These are phyloP conservation scores for Drosophila eohydei DNA, from an alignment of 2,888 invertebrate species.

Conservation along the genomic window DNA sequence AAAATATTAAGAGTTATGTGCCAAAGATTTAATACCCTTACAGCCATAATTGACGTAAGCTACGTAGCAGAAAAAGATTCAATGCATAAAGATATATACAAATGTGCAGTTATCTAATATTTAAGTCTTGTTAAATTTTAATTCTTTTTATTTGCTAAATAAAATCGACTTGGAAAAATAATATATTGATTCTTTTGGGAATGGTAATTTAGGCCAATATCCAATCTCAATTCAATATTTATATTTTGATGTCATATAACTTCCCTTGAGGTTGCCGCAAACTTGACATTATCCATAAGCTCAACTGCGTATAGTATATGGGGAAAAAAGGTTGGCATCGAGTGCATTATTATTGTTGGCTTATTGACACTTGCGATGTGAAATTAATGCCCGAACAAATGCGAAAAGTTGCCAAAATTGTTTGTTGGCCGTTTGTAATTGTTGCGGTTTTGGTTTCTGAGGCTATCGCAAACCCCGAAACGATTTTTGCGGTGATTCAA, in stretches of 20 bases:
- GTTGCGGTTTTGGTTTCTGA: slow-evolving; percentile 50
- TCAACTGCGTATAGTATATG: not conserved
- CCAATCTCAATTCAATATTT: too few relatives aligned
- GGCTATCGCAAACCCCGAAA: slow-evolving; percentile 15
- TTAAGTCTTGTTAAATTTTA: too few relatives aligned
- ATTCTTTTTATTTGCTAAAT: not conserved
- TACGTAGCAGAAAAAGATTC: too few relatives aligned
- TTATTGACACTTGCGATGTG: slow-evolving; percentile 63
- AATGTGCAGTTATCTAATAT: not conserved
- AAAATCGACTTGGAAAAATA: too few relatives aligned
- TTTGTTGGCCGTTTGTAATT: slow-evolving; percentile 60
- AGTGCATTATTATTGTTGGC: slow-evolving; percentile 64
- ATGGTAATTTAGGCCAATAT: not conserved
- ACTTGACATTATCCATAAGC: not conserved
- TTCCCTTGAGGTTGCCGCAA: not conserved
- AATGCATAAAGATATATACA: not conserved
- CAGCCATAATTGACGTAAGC: not conserved
- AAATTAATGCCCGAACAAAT: slow-evolving; percentile 65
- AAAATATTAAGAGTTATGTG: not conserved
- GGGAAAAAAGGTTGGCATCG: slow-evolving; percentile 18
- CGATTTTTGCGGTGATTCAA: slow-evolving; percentile 42
- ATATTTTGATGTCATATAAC: not conserved
- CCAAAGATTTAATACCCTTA: slow-evolving; percentile 26
- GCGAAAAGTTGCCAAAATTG: slow-evolving; percentile 68
- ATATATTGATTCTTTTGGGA: too few relatives aligned